A percentile compares a stretch with the other conserved stretches of the same genome.
Evolutionary conservation across 2,888 invertebrate genomes (phyloP).

Genomic region (Coenonympha glycerion): DNA sequence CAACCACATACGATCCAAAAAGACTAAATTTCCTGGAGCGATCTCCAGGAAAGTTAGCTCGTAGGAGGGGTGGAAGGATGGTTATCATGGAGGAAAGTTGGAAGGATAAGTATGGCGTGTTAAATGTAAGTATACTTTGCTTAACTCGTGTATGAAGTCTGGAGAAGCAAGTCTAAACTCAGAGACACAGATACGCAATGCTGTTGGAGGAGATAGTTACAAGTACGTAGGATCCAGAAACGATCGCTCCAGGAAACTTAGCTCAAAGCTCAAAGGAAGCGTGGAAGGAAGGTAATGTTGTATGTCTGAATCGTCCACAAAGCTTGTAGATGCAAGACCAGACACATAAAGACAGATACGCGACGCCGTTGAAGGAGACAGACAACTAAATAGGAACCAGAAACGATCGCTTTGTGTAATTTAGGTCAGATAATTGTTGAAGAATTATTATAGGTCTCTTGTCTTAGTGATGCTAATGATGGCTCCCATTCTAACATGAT

Average conservation of each 20-base stretch:
- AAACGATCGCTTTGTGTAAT: too few relatives aligned
- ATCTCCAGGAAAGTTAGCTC: slow-evolving; percentile 49
- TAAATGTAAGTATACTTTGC: slow-evolving; percentile 40
- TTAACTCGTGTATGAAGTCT: slow-evolving; percentile 74
- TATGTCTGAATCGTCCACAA: slow-evolving; percentile 39
- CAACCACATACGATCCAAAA: slow-evolving; percentile 78
- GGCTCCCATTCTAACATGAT: too few relatives aligned
- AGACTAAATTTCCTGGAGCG: slow-evolving; percentile 78
- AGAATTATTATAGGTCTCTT: too few relatives aligned
- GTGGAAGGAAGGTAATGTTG: slow-evolving; percentile 48
- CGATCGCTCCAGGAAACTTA: too few relatives aligned
- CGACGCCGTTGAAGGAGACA: slow-evolving; percentile 83
- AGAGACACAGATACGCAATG: too few relatives aligned
- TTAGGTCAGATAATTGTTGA: too few relatives aligned
- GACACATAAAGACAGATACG: slow-evolving; percentile 86
- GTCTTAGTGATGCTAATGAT: too few relatives aligned
- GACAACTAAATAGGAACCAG: too few relatives aligned
- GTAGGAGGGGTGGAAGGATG: slow-evolving; percentile 53
- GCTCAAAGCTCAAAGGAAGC: too few relatives aligned
- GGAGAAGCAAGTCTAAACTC: slow-evolving; percentile 84
- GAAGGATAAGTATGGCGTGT: slow-evolving; percentile 42
- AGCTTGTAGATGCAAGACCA: slow-evolving; percentile 82
- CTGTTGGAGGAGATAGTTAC: too few relatives aligned
- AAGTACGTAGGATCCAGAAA: too few relatives aligned
- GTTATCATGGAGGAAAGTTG: slow-evolving; percentile 51